These are phyloP conservation scores for Apotomis capreana DNA, from an alignment of 2,888 invertebrate genomes.

Conservation along the genomic window DNA sequence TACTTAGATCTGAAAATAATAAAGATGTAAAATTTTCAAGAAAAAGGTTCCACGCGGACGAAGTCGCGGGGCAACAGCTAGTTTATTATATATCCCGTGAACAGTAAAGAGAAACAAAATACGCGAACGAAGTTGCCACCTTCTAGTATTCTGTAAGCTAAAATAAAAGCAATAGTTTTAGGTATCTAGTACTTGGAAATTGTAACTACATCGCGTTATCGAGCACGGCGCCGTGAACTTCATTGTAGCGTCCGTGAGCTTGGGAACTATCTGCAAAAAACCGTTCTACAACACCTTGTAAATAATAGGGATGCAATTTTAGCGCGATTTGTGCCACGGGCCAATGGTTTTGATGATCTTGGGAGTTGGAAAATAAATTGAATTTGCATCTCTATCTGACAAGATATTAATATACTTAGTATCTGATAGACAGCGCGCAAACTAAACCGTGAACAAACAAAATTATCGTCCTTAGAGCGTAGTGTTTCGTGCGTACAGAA, in stretches of 20 bases:
- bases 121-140: too few species aligned
- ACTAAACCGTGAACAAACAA: too few species aligned
- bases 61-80: too few species aligned
- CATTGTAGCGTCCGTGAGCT: slow-evolving; percentile 26
- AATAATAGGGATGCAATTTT: slow-evolving; percentile 23
- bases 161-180: slow-evolving; percentile 1
- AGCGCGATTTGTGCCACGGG: slow-evolving; percentile 29
- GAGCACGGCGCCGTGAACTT: slow-evolving; percentile 23
- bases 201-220: slow-evolving; percentile 14
- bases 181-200: slow-evolving; percentile 20
- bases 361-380: slow-evolving; percentile 19
- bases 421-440: too few species aligned
- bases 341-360: slow-evolving; percentile 35
- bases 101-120: too few species aligned
- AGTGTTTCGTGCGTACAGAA: too few species aligned
- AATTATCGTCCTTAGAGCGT: too few species aligned
- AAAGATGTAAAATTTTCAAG: too few species aligned
- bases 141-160: neutral
- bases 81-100: too few species aligned
- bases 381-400: slow-evolving; percentile 4
- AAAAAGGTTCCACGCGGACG: too few species aligned
- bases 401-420: neutral
- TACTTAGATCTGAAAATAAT: too few species aligned
- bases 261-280: slow-evolving; percentile 29
- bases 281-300: slow-evolving; percentile 13